Percentiles rank a stretch among this genome's conserved stretches.
These are phyloP conservation scores for Microtus pennsylvanicus DNA, from an alignment of 2,113 vertebrate species.

Conservation along the genomic window DNA sequence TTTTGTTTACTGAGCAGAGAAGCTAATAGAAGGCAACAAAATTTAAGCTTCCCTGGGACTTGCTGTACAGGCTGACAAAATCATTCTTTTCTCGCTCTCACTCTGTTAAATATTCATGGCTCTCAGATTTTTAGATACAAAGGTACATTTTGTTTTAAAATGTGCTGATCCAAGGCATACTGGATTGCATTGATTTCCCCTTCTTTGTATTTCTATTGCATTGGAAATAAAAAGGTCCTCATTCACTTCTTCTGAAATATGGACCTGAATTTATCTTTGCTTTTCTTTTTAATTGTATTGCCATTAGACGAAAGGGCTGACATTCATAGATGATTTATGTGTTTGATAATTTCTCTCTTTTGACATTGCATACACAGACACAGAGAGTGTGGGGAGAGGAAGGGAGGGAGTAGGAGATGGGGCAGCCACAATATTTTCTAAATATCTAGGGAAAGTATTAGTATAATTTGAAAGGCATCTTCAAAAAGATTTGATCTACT, in stretches of 20 bases:
- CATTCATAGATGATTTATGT: slow-evolving; percentile 71
- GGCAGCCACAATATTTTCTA: slow-evolving; percentile 35
- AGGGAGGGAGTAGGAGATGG: neutral
- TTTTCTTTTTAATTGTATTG: slow-evolving; percentile 79
- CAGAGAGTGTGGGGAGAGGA: neutral
- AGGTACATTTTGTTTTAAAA: slow-evolving; percentile 89
- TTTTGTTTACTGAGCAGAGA: slow-evolving; percentile 87
- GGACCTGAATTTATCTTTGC: slow-evolving; percentile 73
- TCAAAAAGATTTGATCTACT: slow-evolving; percentile 80
- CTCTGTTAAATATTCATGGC: slow-evolving; percentile 89
- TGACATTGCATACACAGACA: slow-evolving; percentile 18
- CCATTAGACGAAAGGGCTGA: slow-evolving; percentile 78
- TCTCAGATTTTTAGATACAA: slow-evolving; percentile 87
- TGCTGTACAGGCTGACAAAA: slow-evolving; percentile 87
- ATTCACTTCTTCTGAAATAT: slow-evolving; percentile 73
- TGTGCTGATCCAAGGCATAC: slow-evolving; percentile 83
- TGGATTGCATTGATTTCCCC: slow-evolving; percentile 78
- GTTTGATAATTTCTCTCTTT: slow-evolving; percentile 70
- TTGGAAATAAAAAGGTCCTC: slow-evolving; percentile 77
- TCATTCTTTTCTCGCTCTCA: slow-evolving; percentile 86
- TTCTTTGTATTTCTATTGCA: slow-evolving; percentile 80
- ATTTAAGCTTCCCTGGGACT: slow-evolving; percentile 85
- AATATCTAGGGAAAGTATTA: slow-evolving; percentile 65
- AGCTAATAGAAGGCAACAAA: slow-evolving; percentile 87
- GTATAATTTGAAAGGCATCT: slow-evolving; percentile 80